Conservation (phyloP, 2,113 vertebrate species). For the Ctenodactylus gundi region DNA sequence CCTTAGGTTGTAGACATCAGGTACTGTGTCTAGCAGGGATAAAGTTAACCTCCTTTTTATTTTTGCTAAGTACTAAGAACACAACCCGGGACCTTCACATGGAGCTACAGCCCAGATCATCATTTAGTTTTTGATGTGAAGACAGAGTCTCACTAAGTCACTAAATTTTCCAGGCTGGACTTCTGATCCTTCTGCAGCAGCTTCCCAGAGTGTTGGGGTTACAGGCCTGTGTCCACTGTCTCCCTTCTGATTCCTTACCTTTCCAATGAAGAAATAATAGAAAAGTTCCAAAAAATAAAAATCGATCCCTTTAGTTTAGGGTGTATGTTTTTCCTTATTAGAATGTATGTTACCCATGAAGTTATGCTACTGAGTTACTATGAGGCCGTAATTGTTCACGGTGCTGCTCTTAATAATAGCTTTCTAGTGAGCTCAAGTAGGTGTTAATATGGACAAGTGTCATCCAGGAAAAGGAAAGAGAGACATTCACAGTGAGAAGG, state of each 20-base stretch:
- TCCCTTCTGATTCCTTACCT: neutral
- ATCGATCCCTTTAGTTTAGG: neutral
- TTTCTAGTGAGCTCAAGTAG: neutral
- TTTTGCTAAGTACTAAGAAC: too few relatives aligned
- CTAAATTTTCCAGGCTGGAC: too few relatives aligned
- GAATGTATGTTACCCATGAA: neutral
- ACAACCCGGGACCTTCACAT: too few relatives aligned
- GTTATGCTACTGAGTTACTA: neutral
- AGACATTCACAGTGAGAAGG: neutral
- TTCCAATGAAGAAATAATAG: neutral
- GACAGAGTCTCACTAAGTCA: too few relatives aligned
- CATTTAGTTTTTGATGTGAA: too few relatives aligned
- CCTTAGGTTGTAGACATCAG: too few relatives aligned
- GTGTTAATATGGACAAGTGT: neutral
- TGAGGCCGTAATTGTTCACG: neutral
- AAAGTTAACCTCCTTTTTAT: too few relatives aligned
- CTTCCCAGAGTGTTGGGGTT: too few relatives aligned
- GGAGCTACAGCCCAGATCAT: too few relatives aligned
- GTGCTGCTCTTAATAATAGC: neutral
- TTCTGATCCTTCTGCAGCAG: too few relatives aligned
- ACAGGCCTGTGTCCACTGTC: too few relatives aligned
- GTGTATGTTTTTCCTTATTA: slow-evolving; percentile 8
- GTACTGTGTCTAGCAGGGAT: too few relatives aligned
- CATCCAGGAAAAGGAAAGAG: neutral
- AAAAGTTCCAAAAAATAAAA: neutral